A percentile compares a stretch with the other conserved stretches of the same genome.
These are phyloP conservation scores for Scaptomyza reducta DNA, from an alignment of 2,888 invertebrate species.

Conservation along the genomic window DNA sequence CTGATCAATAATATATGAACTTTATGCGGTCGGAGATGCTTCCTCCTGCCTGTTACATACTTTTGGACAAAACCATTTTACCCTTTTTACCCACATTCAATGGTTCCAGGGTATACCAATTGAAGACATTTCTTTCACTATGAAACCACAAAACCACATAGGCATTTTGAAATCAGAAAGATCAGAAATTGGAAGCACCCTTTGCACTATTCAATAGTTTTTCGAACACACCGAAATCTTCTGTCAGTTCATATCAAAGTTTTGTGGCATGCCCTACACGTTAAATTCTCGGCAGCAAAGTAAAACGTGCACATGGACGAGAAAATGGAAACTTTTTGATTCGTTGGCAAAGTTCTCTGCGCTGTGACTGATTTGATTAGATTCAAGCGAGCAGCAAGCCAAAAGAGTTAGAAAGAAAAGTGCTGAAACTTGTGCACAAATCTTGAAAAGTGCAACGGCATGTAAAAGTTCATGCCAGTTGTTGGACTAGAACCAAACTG, in stretches of 20 bases:
- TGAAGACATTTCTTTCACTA: too few relatives aligned
- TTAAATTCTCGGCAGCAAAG: slow-evolving; percentile 32
- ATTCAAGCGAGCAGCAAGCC: slow-evolving; percentile 31
- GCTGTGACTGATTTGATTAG: slow-evolving; percentile 64
- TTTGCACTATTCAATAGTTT: not conserved
- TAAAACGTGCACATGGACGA: slow-evolving; percentile 29
- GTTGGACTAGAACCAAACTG: not conserved
- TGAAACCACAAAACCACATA: not conserved
- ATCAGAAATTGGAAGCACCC: not conserved
- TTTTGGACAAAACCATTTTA: too few relatives aligned
- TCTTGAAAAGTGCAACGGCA: slow-evolving; percentile 49
- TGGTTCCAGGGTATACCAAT: too few relatives aligned
- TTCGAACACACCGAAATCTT: not conserved
- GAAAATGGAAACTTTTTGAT: slow-evolving; percentile 52
- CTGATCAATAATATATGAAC: too few relatives aligned
- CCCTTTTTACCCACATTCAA: too few relatives aligned
- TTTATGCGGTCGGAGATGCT: too few relatives aligned
- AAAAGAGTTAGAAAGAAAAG: not conserved
- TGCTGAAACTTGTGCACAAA: slow-evolving; percentile 31
- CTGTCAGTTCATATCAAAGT: slow-evolving; percentile 21
- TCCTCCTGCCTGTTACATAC: too few relatives aligned
- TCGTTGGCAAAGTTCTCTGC: slow-evolving; percentile 43
- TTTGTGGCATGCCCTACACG: slow-evolving; percentile 29
- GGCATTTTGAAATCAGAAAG: not conserved
- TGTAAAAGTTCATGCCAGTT: slow-evolving; percentile 8